Conservation (phyloP, 2,797 vertebrate genomes). For the Perodicticus potto region DNA sequence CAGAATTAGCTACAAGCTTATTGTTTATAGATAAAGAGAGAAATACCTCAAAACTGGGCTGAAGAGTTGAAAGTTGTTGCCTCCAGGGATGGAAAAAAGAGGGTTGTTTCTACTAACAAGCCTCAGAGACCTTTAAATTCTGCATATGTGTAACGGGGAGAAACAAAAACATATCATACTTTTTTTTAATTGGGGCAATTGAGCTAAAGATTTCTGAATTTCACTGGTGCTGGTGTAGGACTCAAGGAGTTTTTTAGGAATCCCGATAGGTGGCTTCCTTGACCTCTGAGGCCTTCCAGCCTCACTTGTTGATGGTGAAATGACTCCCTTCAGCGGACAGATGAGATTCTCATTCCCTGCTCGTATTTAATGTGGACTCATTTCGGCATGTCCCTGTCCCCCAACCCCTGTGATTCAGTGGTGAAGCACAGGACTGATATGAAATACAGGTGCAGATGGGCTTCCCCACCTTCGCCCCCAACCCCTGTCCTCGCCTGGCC, state of each 20-base stretch:
- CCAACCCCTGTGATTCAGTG: background rate
- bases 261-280: background rate
- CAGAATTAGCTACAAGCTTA: background rate
- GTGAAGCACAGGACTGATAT: background rate
- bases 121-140: background rate
- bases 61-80: background rate
- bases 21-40: background rate
- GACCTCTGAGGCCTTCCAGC: background rate
- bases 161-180: background rate
- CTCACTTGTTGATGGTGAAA: background rate
- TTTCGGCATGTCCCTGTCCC: rapidly evolving
- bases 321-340: background rate
- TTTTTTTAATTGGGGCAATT: background rate
- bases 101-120: background rate
- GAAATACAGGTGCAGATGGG: background rate
- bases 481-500: background rate
- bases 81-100: background rate
- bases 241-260: background rate
- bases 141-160: background rate
- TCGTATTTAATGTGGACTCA: background rate
- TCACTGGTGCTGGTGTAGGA: background rate
- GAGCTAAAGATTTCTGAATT: conserved; percentile 8
- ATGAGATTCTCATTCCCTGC: background rate
- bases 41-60: background rate
- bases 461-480: background rate